phyloP scores from a whole-genome alignment of 1,140 invertebrate genomes.

The Acromyrmex echinatior region DNA sequence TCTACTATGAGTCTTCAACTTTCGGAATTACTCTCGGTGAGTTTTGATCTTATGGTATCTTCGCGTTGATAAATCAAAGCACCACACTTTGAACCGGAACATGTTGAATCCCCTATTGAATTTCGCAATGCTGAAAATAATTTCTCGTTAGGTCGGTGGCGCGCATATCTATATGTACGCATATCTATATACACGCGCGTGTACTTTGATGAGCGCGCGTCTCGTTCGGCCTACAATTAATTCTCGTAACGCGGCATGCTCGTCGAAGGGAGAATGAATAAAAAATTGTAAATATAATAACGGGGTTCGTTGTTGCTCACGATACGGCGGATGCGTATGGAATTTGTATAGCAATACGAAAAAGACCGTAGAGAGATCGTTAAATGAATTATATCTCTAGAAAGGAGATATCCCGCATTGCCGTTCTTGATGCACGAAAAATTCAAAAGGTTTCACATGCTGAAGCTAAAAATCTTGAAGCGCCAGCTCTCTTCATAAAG shows the following conservation, averaged over 20 bases:
- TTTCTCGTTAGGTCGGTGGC: slow-evolving; percentile 37
- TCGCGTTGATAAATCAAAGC: slow-evolving; percentile 23
- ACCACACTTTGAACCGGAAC: not conserved
- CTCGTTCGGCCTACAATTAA: slow-evolving; percentile 61
- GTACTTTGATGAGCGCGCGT: slow-evolving; percentile 44
- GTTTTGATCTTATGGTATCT: slow-evolving; percentile 34
- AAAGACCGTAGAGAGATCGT: slow-evolving; percentile 44
- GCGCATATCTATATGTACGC: not conserved
- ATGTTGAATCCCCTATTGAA: not conserved
- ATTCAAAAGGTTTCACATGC: slow-evolving; percentile 36
- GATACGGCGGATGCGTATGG: slow-evolving; percentile 2
- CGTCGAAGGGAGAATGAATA: slow-evolving; percentile 18
- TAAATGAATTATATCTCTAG: slow-evolving; percentile 53
- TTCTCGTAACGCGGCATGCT: slow-evolving; percentile 25
- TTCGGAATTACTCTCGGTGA: not conserved
- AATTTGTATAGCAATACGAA: slow-evolving; percentile 38
- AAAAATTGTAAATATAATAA: slow-evolving; percentile 62
- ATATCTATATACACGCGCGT: not conserved
- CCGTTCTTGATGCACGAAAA: slow-evolving; percentile 21
- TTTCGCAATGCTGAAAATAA: slow-evolving; percentile 49
- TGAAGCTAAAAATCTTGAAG: slow-evolving; percentile 20
- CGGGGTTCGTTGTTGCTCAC: slow-evolving; percentile 20
- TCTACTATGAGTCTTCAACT: not conserved
- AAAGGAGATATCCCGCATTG: slow-evolving; percentile 23
- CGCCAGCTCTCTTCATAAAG: no score